phyloP scores from a whole-genome alignment of 2,888 invertebrate genomes.

The Theodoxus fluviatilis region DNA sequence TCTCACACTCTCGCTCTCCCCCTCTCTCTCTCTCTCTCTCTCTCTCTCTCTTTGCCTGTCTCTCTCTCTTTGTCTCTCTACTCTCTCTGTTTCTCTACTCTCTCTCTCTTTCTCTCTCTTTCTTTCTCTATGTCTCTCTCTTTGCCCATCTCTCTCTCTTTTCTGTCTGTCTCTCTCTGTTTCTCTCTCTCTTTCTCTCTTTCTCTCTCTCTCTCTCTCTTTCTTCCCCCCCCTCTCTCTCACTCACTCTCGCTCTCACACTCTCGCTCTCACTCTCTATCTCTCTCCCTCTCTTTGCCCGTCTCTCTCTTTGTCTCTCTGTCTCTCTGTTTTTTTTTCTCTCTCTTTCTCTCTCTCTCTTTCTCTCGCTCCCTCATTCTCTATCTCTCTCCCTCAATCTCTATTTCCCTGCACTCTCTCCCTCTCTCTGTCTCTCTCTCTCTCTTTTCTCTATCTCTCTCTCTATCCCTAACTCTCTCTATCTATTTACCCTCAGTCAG shows the following conservation, averaged over 20 bases:
- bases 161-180: neutral
- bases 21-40: neutral
- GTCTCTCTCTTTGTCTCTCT: slow-evolving; percentile 5
- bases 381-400: too few species aligned
- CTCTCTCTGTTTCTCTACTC: neutral
- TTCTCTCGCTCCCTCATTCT: neutral
- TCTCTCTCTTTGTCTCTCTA: neutral
- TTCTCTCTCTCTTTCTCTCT: too few species aligned
- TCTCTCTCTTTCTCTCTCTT: neutral
- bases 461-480: slow-evolving; percentile 11
- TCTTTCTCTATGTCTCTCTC: slow-evolving; percentile 3
- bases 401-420: too few species aligned
- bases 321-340: neutral
- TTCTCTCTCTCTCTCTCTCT: neutral
- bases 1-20: neutral
- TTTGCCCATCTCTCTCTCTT: slow-evolving; percentile 5
- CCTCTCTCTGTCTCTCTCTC: too few species aligned
- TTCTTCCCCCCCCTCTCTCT: neutral
- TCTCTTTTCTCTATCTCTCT: slow-evolving; percentile 16
- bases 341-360: neutral
- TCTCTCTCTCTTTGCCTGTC: neutral
- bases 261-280: neutral
- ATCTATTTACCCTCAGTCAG: neutral
- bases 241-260: neutral
- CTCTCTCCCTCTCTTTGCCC: neutral